A percentile compares a stretch with the other conserved stretches of the same genome.
phyloP scores from a whole-genome alignment of 2,113 vertebrate species.

The Nyctibius bracteatus region DNA sequence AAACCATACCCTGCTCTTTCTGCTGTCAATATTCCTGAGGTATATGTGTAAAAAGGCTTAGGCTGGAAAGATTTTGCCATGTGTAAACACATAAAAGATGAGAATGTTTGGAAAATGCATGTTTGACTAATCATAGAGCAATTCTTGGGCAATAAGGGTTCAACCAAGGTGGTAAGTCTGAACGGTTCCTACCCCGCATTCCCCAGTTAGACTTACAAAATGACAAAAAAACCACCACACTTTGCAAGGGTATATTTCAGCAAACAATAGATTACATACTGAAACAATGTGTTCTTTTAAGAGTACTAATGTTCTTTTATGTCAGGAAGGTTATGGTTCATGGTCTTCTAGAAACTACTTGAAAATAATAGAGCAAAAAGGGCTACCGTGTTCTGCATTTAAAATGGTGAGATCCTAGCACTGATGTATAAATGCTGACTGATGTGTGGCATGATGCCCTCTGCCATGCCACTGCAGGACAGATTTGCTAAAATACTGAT shows the following conservation, averaged over 20 bases:
- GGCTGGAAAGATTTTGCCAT: not conserved
- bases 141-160: not conserved
- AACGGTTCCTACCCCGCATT: not conserved
- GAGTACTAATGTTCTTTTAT: not conserved
- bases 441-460: not conserved
- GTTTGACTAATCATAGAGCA: not conserved
- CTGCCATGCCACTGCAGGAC: not conserved
- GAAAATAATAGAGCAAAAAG: not conserved
- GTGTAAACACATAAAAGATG: not conserved
- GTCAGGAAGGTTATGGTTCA: conserved; percentile 26
- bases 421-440: not conserved
- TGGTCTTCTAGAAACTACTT: not conserved
- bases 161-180: not conserved
- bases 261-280: not conserved
- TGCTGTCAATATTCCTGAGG: not conserved
- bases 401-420: not conserved
- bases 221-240: not conserved
- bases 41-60: not conserved
- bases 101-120: not conserved
- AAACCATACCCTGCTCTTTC: not conserved
- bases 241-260: not conserved
- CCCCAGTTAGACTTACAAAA: not conserved
- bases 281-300: conserved; percentile 3
- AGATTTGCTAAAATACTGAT: not conserved
- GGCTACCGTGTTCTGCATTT: not conserved